Evolutionary conservation across 1,140 invertebrate species (phyloP), one percentile per base, ranked within the genome.

Genomic region (Drosophila nigrodunni): DNA sequence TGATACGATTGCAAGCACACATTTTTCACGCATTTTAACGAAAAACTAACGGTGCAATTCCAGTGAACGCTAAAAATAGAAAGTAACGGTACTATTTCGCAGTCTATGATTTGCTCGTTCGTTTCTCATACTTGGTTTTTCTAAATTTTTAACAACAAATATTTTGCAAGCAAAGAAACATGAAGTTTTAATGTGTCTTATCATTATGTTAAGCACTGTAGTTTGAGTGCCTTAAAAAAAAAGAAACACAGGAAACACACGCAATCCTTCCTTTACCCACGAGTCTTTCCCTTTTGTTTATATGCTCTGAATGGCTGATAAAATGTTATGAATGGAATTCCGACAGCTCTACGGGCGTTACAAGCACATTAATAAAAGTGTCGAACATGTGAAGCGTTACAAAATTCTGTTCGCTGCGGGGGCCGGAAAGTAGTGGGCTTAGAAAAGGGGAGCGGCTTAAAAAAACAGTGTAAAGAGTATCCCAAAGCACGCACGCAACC

Each of bases 361-460:
- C 78, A 81, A 82, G 82, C 82, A 66, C 83, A 88, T 88, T 88
- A 88, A 88, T 88, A 89, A 88, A 88, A 88, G 77, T 89, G 83
- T 88, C 83, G 83, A 88, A 88, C 77, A 80, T 74, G 80, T 59
- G 69, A 50, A 18, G 43, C 62, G 61, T 57, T 58, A 52, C 25
- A 30, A 4, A 30, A 30, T 30, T 30, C 25, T 3, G 25, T 30
- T 30, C 6, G 25, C 25, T 30, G 25, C 25, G 25, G 25, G 25
- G 4, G 25, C 8, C 7, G 25, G 9, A 41, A 13, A 6, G 34
- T 21, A 15, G 15, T 25, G 34, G 9, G 10, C 41, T 34, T 8
- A 7, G 15, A 8, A 46, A 25, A 6, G 46, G 6, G 35, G 46
- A 6, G 54, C 35, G 35, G 54, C 41, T 57, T 30, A 30, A 30